Percentiles rank a stretch among this genome's conserved stretches.
These are phyloP conservation scores for Drosophila cracens DNA, from an alignment of 2,888 invertebrate species.

Conservation along the genomic window DNA sequence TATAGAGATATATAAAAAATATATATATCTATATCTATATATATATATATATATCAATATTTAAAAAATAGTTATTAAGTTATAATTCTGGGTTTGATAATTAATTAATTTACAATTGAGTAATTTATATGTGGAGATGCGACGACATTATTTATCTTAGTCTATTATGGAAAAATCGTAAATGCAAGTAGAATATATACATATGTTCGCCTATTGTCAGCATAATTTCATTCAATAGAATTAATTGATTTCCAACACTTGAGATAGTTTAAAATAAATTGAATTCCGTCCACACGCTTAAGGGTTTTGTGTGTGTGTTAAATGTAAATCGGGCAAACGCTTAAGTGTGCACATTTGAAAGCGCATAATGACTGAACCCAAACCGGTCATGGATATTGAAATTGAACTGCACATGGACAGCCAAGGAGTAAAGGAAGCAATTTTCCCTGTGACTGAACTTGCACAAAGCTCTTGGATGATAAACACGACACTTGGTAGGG, in stretches of 20 bases:
- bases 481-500: constrained; percentile 29
- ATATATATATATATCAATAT: no score
- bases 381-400: constrained; percentile 32
- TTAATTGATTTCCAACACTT: constrained; percentile 66
- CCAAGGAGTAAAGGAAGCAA: constrained; percentile 56
- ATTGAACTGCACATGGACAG: constrained; percentile 34
- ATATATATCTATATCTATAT: no score
- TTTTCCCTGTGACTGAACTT: constrained; percentile 66
- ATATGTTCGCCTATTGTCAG: neutral
- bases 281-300: constrained; percentile 24
- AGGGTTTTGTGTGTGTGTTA: constrained; percentile 25
- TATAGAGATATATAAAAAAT: no score
- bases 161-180: neutral
- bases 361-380: constrained; percentile 15
- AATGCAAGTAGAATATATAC: neutral
- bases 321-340: constrained; percentile 35
- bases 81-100: no score
- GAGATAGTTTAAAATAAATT: constrained; percentile 53
- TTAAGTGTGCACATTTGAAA: constrained; percentile 26
- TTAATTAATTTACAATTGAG: neutral
- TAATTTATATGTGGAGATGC: neutral
- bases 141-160: neutral
- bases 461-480: constrained; percentile 48
- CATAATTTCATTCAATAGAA: constrained; percentile 9
- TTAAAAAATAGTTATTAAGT: no score